phyloP scores from a whole-genome alignment of 2,113 vertebrate genomes.

The Mustela lutreola region DNA sequence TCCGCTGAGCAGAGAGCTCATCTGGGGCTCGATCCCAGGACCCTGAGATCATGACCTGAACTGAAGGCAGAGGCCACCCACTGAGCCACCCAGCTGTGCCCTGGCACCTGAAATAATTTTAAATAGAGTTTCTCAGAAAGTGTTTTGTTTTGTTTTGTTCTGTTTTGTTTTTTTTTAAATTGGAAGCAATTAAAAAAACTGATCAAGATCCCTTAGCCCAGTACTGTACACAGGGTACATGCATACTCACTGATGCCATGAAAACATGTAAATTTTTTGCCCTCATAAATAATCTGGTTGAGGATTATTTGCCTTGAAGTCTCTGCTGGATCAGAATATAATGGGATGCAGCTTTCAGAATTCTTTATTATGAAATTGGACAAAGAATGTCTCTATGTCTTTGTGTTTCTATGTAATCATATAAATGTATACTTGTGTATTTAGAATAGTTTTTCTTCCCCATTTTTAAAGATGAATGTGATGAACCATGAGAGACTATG shows the following conservation, averaged over 20 bases:
- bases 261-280: not conserved
- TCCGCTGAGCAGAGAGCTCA: too few species aligned
- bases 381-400: not conserved
- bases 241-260: not conserved
- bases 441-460: not conserved
- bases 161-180: not conserved
- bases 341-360: not conserved
- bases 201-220: not conserved
- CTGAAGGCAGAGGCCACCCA: too few species aligned
- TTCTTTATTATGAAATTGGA: not conserved
- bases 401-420: not conserved
- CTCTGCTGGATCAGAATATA: not conserved
- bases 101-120: not conserved
- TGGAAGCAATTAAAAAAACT: not conserved
- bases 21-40: too few species aligned
- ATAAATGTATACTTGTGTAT: not conserved
- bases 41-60: too few species aligned
- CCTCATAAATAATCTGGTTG: not conserved
- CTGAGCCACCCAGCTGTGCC: too few species aligned
- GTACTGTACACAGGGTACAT: not conserved
- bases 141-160: not conserved
- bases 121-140: constrained; percentile 30
- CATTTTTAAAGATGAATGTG: not conserved
- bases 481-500: too few species aligned
- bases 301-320: not conserved